Evolutionary conservation across 1,140 invertebrate genomes (phyloP), one percentile per base, ranked within the genome.

Genomic region (Eriosoma lanigerum): DNA sequence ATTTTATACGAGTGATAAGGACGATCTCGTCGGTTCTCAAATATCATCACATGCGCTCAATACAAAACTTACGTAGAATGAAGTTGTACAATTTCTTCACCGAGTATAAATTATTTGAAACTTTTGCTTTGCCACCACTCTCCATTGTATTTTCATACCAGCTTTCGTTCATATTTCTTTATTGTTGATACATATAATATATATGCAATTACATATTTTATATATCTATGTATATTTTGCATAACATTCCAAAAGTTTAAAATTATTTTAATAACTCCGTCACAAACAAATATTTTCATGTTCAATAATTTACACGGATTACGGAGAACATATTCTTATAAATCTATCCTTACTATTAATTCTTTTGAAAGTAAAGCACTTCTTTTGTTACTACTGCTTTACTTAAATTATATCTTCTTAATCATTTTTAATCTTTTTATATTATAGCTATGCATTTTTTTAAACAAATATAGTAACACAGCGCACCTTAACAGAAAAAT

Each of bases 181-280:
- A 24, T 24, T 68, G 10, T 10, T 19, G 29, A 4, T 1, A 3
- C 0, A 26, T 58, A 15, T 3, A 58, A 6, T 13, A 15, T 24
- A 13, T 58, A 21, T 56, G 3, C 10, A 21, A 3, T 21, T 56
- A 12, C 9, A 19, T 19, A 38, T 64, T 38, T 62, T 38, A 21
- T 44, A 66, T 3, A 1, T 13, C 62, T 4, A 19, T 1, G 5
- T 2, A 60, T 29, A 17, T 46, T 0, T 38, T 13, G 19, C 46
- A 48, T 48, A 48, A 12, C 12, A 10, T 24, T 46, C n/a, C 13
- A 46, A 68, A 68, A 46, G n/a, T 68, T 46, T 1, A 26, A 68
- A 68, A 68, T 68, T 19, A 48, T 68, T 68, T 68, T 48, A 68
- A 68, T 48, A 68, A 48, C 38, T 48, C 1, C 38, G 21, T 68